Conservation (phyloP, 37 sponge, comb jelly and placozoan species). For the Oopsacas minuta region DNA sequence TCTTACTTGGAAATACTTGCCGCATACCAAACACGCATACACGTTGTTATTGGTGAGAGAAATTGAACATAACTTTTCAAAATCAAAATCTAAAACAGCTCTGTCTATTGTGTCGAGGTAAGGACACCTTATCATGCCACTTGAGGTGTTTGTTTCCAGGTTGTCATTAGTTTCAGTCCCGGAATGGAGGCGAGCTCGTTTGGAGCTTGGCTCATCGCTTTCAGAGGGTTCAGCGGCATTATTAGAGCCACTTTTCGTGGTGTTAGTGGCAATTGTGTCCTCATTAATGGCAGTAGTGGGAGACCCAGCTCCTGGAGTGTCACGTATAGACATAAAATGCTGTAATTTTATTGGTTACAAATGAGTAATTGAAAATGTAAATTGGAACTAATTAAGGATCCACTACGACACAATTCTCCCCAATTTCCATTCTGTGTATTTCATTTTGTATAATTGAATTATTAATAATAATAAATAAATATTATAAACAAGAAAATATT, state of each 20-base stretch:
- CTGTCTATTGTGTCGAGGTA: constrained; percentile 37
- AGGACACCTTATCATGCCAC: constrained; percentile 20
- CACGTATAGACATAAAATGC: no score
- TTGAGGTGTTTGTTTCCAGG: not conserved
- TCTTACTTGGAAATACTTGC: constrained; percentile 95
- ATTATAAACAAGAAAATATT: no score
- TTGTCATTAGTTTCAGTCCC: not conserved
- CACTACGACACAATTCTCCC: no score
- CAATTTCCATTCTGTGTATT: no score
- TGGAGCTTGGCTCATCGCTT: not conserved
- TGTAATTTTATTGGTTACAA: no score
- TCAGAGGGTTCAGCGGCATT: not conserved
- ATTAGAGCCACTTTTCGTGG: not conserved
- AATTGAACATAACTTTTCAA: constrained; percentile 93
- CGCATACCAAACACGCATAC: constrained; percentile 96
- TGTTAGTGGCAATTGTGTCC: not conserved
- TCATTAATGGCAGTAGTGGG: not conserved
- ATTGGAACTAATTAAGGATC: no score
- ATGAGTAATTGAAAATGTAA: no score
- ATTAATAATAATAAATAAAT: no score
- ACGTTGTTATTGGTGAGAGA: constrained; percentile 89
- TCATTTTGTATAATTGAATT: no score
- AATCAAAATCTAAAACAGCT: constrained; percentile 87
- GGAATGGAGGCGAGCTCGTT: not conserved
- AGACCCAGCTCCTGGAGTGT: no score